Base-by-base conservation (phyloP, 2,888 invertebrate genomes). In the Diloba caeruleocephala region DNA sequence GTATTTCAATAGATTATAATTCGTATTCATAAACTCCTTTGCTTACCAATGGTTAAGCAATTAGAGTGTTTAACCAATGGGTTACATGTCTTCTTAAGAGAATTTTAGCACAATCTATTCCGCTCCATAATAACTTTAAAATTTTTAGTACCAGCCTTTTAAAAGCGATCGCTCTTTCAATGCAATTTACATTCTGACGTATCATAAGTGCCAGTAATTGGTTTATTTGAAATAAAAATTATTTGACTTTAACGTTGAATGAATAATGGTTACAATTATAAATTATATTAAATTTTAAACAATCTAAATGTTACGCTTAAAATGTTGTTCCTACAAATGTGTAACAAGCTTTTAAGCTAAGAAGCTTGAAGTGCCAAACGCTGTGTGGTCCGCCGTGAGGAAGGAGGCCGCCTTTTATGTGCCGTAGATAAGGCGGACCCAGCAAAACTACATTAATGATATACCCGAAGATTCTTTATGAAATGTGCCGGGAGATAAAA, bases 381-480 rank as follows among this genome's bases (percentile, higher is more conserved):
- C 14, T 32, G 37, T 31, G 12, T 5, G 32, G 9, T 14, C 12
- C 3, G 23, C n/a, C 14, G 8, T 7, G 23, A 34, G 14, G 26
- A 34, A 28, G 36, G 15, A 39, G 26, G 46, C 54, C 33, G 13
- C n/a, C 17, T 43, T 52, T 46, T 42, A 39, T 57, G 28, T 39
- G 17, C 19, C 9, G 15, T 28, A 14, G 31, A 31, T 41, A 41
- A 31, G 6, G 8, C 21, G 7, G 19, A 9, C 9, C 41, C 32
- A 41, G 21, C 43, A 43, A 29, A 56, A 49, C 42, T 36, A 25
- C 32, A 31, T 12, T 12, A 12, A 46, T 32, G 13, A 25, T n/a
- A 7, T 1, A n/a, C n/a, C 1, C 1, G 4, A 1, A 7, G n/a
- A 7, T 13, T 29, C 34, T 32, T 43, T 57, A 39, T 39, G n/a